phyloP scores from a whole-genome alignment of 2,888 invertebrate genomes.

The Sarcophaga caerulescens region DNA sequence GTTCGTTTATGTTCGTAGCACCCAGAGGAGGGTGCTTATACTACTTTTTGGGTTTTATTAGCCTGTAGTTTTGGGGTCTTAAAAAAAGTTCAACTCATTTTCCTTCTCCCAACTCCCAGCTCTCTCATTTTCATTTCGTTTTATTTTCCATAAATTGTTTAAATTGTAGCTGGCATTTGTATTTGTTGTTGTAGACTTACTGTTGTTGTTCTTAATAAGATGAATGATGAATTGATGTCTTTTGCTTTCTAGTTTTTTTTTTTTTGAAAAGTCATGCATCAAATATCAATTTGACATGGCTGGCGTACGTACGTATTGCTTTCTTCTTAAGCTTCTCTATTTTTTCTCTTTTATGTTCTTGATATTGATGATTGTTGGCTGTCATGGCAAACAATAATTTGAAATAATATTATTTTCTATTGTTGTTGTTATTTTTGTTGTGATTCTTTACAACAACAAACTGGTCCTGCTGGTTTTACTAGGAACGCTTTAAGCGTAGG shows the following conservation, averaged over 20 bases:
- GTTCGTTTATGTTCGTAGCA: too few relatives aligned
- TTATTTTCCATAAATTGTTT: too few relatives aligned
- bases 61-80: conserved; percentile 7
- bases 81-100: too few relatives aligned
- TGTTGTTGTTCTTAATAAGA: conserved; percentile 71
- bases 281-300: conserved; percentile 78
- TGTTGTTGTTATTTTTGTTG: neutral
- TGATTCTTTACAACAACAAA: too few relatives aligned
- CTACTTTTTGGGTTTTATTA: conserved; percentile 41
- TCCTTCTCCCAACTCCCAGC: too few relatives aligned
- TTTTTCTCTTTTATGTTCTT: conserved; percentile 31
- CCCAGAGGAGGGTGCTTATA: neutral
- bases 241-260: conserved; percentile 60
- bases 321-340: too few relatives aligned
- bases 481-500: neutral
- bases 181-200: neutral
- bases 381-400: conserved; percentile 48
- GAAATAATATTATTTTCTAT: conserved; percentile 30
- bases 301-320: neutral
- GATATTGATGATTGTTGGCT: conserved; percentile 64
- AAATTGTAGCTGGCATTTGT: neutral
- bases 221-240: conserved; percentile 78
- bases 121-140: too few relatives aligned
- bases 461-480: too few relatives aligned
- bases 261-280: conserved; percentile 76